Conservation (phyloP, 2,797 vertebrate genomes). For the Sphenopsis melanotis region DNA sequence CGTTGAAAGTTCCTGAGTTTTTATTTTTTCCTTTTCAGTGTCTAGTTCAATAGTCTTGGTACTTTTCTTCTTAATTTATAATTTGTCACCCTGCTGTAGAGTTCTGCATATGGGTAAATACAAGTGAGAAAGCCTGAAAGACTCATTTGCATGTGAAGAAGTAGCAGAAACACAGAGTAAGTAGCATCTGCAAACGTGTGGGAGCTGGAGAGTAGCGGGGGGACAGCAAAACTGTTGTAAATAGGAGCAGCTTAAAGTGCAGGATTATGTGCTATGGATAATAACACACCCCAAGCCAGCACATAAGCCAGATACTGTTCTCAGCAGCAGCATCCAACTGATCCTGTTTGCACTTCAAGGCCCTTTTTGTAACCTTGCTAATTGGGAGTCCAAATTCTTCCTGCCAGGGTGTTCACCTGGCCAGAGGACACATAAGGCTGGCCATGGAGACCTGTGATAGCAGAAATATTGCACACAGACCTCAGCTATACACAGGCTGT, state of each 20-base stretch:
- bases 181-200: slow-evolving; percentile 32
- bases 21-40: background rate
- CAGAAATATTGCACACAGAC: background rate
- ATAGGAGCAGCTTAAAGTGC: slow-evolving; percentile 12
- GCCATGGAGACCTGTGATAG: background rate
- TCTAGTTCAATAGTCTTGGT: background rate
- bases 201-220: background rate
- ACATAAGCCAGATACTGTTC: background rate
- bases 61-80: background rate
- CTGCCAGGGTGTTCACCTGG: background rate
- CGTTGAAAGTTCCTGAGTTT: background rate
- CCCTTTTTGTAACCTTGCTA: background rate
- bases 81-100: background rate
- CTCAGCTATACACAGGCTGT: background rate
- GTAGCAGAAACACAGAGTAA: slow-evolving; percentile 22
- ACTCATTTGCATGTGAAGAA: slow-evolving; percentile 37
- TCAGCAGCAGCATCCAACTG: background rate
- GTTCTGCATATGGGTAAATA: slow-evolving; percentile 19
- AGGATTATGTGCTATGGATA: background rate
- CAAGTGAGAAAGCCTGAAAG: slow-evolving; percentile 11
- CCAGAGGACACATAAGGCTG: background rate
- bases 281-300: background rate
- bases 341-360: background rate
- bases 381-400: background rate
- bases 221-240: slow-evolving; percentile 40